Evolutionary conservation across 2,113 vertebrate species (phyloP).

Genomic region (Percina caprodes): DNA sequence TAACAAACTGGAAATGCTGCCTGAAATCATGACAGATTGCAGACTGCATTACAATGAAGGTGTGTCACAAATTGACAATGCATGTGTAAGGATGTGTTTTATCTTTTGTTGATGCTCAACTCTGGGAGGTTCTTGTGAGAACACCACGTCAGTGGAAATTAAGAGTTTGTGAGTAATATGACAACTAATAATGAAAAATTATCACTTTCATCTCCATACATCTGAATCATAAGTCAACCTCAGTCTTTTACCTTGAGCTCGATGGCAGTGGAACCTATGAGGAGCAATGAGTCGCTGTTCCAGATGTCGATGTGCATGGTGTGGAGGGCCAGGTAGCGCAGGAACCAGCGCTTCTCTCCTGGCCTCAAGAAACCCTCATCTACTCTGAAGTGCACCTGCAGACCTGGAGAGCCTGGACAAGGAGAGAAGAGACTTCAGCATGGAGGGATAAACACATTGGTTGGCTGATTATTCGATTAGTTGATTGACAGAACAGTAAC

Average conservation of each 20-base stretch:
- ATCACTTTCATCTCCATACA: not conserved
- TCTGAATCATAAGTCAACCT: not conserved
- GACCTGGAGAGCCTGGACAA: conserved; percentile 85
- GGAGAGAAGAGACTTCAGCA: conserved; percentile 7
- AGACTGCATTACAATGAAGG: not conserved
- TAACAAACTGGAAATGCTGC: conserved; percentile 13
- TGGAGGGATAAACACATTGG: not conserved
- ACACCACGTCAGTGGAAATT: not conserved
- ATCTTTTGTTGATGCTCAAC: not conserved
- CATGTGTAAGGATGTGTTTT: not conserved
- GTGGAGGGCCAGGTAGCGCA: conserved; percentile 89
- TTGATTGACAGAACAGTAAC: not conserved
- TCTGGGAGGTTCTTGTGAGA: not conserved
- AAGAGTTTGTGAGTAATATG: not conserved
- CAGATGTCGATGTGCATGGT: conserved; percentile 93
- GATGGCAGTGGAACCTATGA: conserved; percentile 90
- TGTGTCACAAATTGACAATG: conserved; percentile 3
- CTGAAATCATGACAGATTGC: conserved; percentile 18
- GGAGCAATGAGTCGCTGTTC: conserved; percentile 94
- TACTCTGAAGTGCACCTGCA: conserved; percentile 90
- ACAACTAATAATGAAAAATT: not conserved
- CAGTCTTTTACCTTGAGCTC: conserved; percentile 87
- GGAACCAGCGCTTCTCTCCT: conserved; percentile 89
- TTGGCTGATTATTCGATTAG: not conserved
- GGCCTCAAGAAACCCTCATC: conserved; percentile 85